Percentiles rank a stretch among this genome's conserved stretches.
Evolutionary conservation across 2,797 vertebrate genomes (phyloP).

Genomic region (Spinus olivaceus): DNA sequence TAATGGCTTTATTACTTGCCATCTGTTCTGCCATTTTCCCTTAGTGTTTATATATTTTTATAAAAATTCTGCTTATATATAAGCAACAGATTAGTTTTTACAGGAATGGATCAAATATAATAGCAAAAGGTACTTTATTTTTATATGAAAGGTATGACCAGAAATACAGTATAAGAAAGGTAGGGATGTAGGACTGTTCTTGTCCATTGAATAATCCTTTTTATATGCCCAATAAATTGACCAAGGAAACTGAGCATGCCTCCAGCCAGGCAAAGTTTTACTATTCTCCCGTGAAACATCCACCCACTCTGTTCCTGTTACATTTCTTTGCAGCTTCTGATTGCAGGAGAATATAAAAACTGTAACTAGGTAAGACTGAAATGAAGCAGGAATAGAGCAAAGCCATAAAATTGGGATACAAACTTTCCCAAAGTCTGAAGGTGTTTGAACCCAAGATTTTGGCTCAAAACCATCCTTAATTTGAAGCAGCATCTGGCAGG

Average conservation of each 20-base stretch:
- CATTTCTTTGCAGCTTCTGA: slow-evolving; percentile 47
- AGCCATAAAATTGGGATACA: slow-evolving; percentile 15
- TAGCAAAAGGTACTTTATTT: slow-evolving; percentile 37
- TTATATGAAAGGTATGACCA: slow-evolving; percentile 29
- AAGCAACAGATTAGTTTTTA: slow-evolving; percentile 29
- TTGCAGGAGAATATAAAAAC: slow-evolving; percentile 49
- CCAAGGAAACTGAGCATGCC: slow-evolving; percentile 6
- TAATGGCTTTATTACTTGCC: not conserved
- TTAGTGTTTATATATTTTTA: slow-evolving; percentile 25
- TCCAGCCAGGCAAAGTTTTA: slow-evolving; percentile 52
- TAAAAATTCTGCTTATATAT: slow-evolving; percentile 25
- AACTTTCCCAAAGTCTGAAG: slow-evolving; percentile 57
- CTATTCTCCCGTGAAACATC: slow-evolving; percentile 51
- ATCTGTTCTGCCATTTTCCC: slow-evolving; percentile 35
- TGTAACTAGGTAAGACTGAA: slow-evolving; percentile 64
- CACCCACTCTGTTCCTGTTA: slow-evolving; percentile 22
- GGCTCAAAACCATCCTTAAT: slow-evolving; percentile 43
- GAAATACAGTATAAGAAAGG: slow-evolving; percentile 27
- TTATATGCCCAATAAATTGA: slow-evolving; percentile 35
- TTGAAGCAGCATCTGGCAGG: slow-evolving; percentile 55
- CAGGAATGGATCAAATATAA: slow-evolving; percentile 10
- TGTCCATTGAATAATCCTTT: slow-evolving; percentile 39
- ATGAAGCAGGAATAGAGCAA: slow-evolving; percentile 40
- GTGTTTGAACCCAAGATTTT: slow-evolving; percentile 56
- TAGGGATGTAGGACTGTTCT: not conserved